A percentile compares a stretch with the other conserved stretches of the same genome.
Evolutionary conservation across 1,140 invertebrate genomes (phyloP).

Genomic region (Diorhabda carinulata): DNA sequence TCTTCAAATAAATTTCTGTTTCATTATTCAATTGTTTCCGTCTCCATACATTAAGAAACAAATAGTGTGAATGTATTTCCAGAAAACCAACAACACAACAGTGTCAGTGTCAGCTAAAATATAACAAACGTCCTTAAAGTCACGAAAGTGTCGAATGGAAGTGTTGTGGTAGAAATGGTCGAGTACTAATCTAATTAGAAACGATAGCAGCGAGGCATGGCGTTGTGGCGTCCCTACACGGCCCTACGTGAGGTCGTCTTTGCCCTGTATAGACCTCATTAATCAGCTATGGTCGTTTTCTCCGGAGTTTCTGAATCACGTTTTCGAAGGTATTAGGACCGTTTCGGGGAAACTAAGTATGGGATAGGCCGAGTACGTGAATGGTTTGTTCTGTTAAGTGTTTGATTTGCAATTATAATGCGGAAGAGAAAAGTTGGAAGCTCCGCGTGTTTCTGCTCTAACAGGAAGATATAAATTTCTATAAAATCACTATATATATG

Average conservation of each 20-base stretch:
- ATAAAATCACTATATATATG: too few relatives aligned
- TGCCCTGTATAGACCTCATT: slow-evolving; percentile 8
- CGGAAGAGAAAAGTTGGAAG: not conserved
- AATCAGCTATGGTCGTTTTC: slow-evolving; percentile 4
- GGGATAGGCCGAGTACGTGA: not conserved
- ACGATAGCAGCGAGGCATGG: slow-evolving; percentile 7
- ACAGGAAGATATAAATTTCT: not conserved
- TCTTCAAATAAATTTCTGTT: too few relatives aligned
- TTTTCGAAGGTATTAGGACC: slow-evolving; percentile 10
- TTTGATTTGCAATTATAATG: not conserved
- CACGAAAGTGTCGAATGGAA: slow-evolving; percentile 8
- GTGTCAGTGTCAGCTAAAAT: not conserved
- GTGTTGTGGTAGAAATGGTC: slow-evolving; percentile 17
- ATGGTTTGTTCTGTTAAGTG: not conserved
- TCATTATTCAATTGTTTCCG: too few relatives aligned
- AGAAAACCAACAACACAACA: not conserved
- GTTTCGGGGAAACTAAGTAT: not conserved
- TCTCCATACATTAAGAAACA: too few relatives aligned
- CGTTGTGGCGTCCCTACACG: slow-evolving; percentile 2
- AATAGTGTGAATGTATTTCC: too few relatives aligned
- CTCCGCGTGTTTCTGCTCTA: not conserved
- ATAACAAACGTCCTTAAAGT: not conserved
- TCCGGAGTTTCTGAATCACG: slow-evolving; percentile 11
- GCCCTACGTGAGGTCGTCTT: slow-evolving; percentile 12
- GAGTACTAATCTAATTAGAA: slow-evolving; percentile 16